These are phyloP conservation scores for Amiota minor DNA, from an alignment of 2,888 invertebrate species.

Conservation along the genomic window DNA sequence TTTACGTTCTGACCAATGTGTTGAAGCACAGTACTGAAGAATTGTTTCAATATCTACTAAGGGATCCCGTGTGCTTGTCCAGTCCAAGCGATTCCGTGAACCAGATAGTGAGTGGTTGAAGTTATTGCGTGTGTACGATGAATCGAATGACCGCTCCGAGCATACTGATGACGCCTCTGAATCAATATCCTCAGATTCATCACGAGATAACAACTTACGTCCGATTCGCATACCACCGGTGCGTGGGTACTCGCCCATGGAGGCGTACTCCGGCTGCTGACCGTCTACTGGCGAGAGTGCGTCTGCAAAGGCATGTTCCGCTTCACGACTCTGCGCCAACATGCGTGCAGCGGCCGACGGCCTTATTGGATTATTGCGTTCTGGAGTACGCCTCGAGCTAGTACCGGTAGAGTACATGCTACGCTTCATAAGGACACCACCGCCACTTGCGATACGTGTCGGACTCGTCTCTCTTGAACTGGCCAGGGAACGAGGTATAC, in stretches of 20 bases:
- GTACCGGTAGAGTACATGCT: slow-evolving; percentile 67
- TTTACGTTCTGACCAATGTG: slow-evolving; percentile 95
- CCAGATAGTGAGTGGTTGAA: slow-evolving; percentile 90
- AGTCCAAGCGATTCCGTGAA: slow-evolving; percentile 83
- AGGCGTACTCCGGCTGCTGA: slow-evolving; percentile 48
- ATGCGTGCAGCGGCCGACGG: slow-evolving; percentile 86
- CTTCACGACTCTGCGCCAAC: slow-evolving; percentile 89
- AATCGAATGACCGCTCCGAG: slow-evolving; percentile 91
- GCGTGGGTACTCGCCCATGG: slow-evolving; percentile 61
- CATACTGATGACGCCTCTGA: slow-evolving; percentile 97
- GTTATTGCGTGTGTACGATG: slow-evolving; percentile 83
- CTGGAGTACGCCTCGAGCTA: slow-evolving; percentile 70
- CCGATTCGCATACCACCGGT: slow-evolving; percentile 78
- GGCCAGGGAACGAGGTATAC: slow-evolving; percentile 81
- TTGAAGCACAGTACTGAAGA: slow-evolving; percentile 88
- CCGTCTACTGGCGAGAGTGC: slow-evolving; percentile 73
- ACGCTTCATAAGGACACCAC: slow-evolving; percentile 71
- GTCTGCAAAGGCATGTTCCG: slow-evolving; percentile 87
- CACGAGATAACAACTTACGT: slow-evolving; percentile 77
- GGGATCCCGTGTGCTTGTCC: slow-evolving; percentile 76
- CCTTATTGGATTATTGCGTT: slow-evolving; percentile 76
- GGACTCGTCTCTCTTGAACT: slow-evolving; percentile 82
- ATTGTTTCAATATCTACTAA: slow-evolving; percentile 88
- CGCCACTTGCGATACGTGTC: slow-evolving; percentile 74
- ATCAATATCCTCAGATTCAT: slow-evolving; percentile 82